Base-by-base conservation (phyloP, 2,797 vertebrate genomes). In the Pseudotriccus pelzelni region DNA sequence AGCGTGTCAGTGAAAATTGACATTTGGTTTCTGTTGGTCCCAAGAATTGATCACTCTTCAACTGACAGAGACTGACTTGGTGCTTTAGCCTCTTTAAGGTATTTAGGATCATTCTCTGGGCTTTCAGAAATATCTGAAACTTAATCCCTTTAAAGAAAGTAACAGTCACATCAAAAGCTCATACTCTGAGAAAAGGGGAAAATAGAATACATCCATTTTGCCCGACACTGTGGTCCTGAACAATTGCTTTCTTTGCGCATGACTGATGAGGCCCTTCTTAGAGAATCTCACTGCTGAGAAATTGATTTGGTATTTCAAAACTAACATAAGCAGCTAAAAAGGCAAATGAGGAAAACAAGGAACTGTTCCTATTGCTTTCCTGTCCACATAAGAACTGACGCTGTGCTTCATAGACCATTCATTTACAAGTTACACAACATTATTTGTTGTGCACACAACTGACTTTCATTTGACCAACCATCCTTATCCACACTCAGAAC, bases 11-110 rank as follows among this genome's bases (percentile, higher is more conserved):
- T 47, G n/a, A 81, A 84, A 85, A 85, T 18, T 82, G 70, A 66
- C 70, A 46, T 93, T 87, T 87, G 27, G 39, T 91, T 95, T 56
- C 30, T 59, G 49, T 67, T 87, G 93, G 78, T 88, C 43, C 58
- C 30, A 88, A 73, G 74, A 93, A 93, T 32, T 73, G 76, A 95
- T 94, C 15, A 5, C 50, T 78, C 34, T 92, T 75, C 44, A 36
- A 9, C 24, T 70, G 67, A n/a, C 5, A 75, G 46, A 62, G 78
- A 52, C 34, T 83, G 46, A 66, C 49, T 84, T 59, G 39, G 18
- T 82, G 34, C 46, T 23, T 78, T 56, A 60, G 30, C 14, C 62
- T 69, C 53, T 81, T 53, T 76, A 66, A 93, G 39, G 9, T 56
- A 73, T 37, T 86, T 73, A 58, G 58, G 37, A 82, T 80, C 58